Evolutionary conservation across 2,888 invertebrate species (phyloP), one percentile per base, ranked within the genome.

Genomic region (Hirtodrosophila cameraria): DNA sequence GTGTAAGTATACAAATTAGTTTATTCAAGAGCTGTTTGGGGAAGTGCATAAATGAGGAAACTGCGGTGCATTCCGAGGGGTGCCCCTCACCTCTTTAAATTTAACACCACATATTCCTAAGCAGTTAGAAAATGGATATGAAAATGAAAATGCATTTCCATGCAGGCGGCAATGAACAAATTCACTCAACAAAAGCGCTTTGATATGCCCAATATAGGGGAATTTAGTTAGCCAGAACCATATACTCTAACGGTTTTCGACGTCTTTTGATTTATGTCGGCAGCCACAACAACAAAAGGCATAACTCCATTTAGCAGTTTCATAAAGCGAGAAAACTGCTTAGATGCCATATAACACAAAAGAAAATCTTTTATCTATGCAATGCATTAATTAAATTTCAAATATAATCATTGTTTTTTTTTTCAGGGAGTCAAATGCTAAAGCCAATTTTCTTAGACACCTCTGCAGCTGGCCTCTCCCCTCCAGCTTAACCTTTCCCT

Each of bases 21-120:
- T 38, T 66, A 70, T 70, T 54, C 73, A 54, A 49, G 42, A 64
- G 45, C 35, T 38, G 42, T 62, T 68, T 50, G 54, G 50, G 64
- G 55, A 63, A 75, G 60, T 61, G 58, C 63, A 74, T 61, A 77
- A 72, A 69, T 70, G 77, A 69, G 80, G 75, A 79, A 72, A 75
- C 65, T 46, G 68, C 63, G 31, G 23, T 39, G 36, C 54, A 35
- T 15, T 12, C 23, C 12, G 42, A 12, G 16, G 23, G 42, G 52
- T 27, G 13, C 52, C 58, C 33, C 49, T 8, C 52, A 55, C 33
- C 49, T 8, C 42, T 52, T 33, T 28, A 23, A 25, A 4, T 15
- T 25, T 28, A 41, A 28, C 55, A 33, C 20, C 15, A 36, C 38
- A 31, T 13, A 57, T 57, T 58, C 49, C 31, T 57, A 30, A 30